Evolutionary conservation across 2,888 invertebrate species (phyloP).

Genomic region (Drosophila niveifrons): DNA sequence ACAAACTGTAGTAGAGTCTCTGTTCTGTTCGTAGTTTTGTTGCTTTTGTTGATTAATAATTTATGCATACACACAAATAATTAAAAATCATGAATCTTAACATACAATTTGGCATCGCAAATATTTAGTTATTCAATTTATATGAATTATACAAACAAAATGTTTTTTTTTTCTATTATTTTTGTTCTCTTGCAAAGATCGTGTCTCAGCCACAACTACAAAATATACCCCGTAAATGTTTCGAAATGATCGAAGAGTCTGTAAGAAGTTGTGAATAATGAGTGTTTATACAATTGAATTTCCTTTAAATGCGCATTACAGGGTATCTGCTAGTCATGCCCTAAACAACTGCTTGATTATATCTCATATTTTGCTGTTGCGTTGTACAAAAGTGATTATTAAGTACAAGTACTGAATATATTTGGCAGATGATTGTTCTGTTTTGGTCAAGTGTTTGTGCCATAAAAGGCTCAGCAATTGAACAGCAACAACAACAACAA

Average conservation of each 20-base stretch:
- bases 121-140: constrained; percentile 67
- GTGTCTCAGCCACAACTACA: constrained; percentile 11
- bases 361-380: constrained; percentile 32
- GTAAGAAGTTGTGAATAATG: not conserved
- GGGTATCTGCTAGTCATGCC: constrained; percentile 11
- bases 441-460: constrained; percentile 60
- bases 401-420: constrained; percentile 44
- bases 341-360: not conserved
- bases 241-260: not conserved
- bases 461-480: constrained; percentile 45
- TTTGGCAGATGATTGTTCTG: constrained; percentile 53
- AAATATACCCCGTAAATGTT: constrained; percentile 25
- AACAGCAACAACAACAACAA: constrained; percentile 13
- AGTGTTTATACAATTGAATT: too few species aligned
- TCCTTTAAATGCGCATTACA: not conserved
- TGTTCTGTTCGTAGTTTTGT: not conserved
- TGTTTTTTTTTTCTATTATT: not conserved
- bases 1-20: not conserved
- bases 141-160: constrained; percentile 27
- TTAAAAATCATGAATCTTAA: constrained; percentile 59
- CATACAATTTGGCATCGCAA: constrained; percentile 55
- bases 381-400: constrained; percentile 44
- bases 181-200: constrained; percentile 12
- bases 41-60: constrained; percentile 54
- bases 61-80: constrained; percentile 50